Conservation (phyloP, 2,888 invertebrate genomes). For the Emmelina monodactyla region DNA sequence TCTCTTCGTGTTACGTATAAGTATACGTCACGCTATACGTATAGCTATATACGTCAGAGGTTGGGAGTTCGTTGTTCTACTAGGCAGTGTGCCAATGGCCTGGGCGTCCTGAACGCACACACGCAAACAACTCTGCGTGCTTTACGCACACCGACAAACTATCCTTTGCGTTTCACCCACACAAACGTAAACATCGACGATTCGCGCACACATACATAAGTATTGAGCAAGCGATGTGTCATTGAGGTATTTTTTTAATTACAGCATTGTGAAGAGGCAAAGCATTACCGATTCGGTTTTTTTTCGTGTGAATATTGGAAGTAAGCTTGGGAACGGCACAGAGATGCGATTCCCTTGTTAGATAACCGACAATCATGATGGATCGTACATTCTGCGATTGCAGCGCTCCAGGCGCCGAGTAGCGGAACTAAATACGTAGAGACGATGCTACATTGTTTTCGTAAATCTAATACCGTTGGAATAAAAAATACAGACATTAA, state of each 20-base stretch:
- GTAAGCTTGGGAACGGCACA: constrained; percentile 26
- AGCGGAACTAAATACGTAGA: constrained; percentile 25
- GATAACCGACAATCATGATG: neutral
- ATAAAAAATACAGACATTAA: too few species aligned
- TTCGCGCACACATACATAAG: constrained; percentile 19
- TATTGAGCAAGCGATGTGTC: constrained; percentile 38
- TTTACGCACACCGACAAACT: constrained; percentile 13
- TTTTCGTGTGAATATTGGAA: constrained; percentile 22
- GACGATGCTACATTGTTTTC: too few species aligned
- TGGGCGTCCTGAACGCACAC: constrained; percentile 28
- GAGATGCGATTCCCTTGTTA: constrained; percentile 20
- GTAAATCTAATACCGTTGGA: too few species aligned
- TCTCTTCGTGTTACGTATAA: constrained; percentile 21
- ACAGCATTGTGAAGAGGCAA: constrained; percentile 24
- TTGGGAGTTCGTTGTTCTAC: constrained; percentile 56
- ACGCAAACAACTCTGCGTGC: constrained; percentile 28
- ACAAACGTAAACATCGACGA: constrained; percentile 10
- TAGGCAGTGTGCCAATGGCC: constrained; percentile 64
- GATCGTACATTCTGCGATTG: constrained; percentile 5
- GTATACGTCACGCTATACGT: constrained; percentile 36
- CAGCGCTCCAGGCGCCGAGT: constrained; percentile 25
- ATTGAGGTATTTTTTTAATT: constrained; percentile 30
- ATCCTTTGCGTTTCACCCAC: constrained; percentile 8
- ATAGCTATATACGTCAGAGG: constrained; percentile 38
- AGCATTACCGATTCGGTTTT: constrained; percentile 21